These are phyloP conservation scores for Aphelenchoides besseyi DNA, from an alignment of 1,140 invertebrate genomes.

Conservation along the genomic window DNA sequence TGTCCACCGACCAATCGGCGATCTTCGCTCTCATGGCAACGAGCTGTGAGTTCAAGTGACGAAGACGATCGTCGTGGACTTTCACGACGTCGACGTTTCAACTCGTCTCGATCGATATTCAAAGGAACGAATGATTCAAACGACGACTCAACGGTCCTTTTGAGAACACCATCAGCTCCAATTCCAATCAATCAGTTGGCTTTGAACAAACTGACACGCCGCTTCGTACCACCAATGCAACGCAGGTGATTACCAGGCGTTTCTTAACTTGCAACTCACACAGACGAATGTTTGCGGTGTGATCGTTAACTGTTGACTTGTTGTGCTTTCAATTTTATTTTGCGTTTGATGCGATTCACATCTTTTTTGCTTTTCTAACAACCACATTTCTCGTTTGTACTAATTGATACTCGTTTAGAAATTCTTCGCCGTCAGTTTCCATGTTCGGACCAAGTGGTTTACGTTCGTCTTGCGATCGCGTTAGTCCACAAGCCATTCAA, in stretches of 20 bases:
- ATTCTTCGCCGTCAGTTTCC: conserved; percentile 60
- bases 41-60: conserved; percentile 10
- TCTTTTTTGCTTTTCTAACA: background rate
- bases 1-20: background rate
- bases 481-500: conserved; percentile 60
- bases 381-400: background rate
- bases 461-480: conserved; percentile 17
- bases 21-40: background rate
- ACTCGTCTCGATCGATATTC: background rate
- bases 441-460: conserved; percentile 49
- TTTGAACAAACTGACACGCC: background rate
- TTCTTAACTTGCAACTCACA: background rate
- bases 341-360: conserved; percentile 1
- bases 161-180: conserved; percentile 9
- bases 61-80: conserved; percentile 1
- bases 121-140: background rate
- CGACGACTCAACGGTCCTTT: background rate
- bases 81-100: background rate
- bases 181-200: conserved; percentile 14
- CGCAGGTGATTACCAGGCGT: background rate
- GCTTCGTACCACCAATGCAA: background rate
- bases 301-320: background rate
- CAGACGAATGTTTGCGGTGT: conserved; percentile 1
- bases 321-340: background rate
- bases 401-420: conserved; percentile 39